Percentiles rank a stretch among this genome's conserved stretches.
These are phyloP conservation scores for Thaumatotibia leucotreta DNA, from an alignment of 1,140 invertebrate species.

Conservation along the genomic window DNA sequence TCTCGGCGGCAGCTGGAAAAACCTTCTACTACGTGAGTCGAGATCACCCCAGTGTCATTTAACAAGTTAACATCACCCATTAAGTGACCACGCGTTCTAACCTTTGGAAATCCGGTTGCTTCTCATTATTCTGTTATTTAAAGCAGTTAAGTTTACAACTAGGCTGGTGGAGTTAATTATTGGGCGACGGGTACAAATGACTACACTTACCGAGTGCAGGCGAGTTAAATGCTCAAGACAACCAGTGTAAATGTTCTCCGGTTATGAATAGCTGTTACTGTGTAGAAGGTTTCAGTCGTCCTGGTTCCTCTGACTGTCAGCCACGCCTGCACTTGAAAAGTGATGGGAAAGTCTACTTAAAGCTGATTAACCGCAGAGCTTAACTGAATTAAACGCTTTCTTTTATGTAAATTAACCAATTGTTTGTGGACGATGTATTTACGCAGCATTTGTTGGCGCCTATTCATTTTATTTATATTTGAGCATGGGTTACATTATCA, in stretches of 20 bases:
- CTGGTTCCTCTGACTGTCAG: neutral
- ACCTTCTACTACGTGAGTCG: slow-evolving; percentile 81
- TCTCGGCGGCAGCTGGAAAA: slow-evolving; percentile 81
- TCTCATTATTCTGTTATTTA: slow-evolving; percentile 60
- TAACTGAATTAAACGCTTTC: slow-evolving; percentile 64
- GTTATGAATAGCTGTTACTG: neutral
- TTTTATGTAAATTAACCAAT: slow-evolving; percentile 62
- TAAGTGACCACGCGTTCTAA: slow-evolving; percentile 49
- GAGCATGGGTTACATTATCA: slow-evolving; percentile 14
- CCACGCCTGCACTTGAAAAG: neutral
- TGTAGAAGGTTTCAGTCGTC: neutral
- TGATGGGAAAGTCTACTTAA: neutral
- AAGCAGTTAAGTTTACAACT: slow-evolving; percentile 56
- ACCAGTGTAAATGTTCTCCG: neutral
- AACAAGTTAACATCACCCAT: slow-evolving; percentile 40
- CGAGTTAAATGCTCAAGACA: neutral
- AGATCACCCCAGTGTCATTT: slow-evolving; percentile 23
- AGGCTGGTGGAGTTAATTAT: slow-evolving; percentile 55
- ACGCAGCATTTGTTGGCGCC: slow-evolving; percentile 28
- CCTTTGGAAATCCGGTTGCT: slow-evolving; percentile 50
- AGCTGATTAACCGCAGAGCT: slow-evolving; percentile 52
- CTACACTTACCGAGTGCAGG: slow-evolving; percentile 31
- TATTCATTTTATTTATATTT: slow-evolving; percentile 28
- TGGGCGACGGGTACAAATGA: slow-evolving; percentile 65
- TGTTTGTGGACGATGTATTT: slow-evolving; percentile 48